Percentiles rank a stretch among this genome's conserved stretches.
phyloP scores from a whole-genome alignment of 2,113 vertebrate species.

The Passer domesticus region DNA sequence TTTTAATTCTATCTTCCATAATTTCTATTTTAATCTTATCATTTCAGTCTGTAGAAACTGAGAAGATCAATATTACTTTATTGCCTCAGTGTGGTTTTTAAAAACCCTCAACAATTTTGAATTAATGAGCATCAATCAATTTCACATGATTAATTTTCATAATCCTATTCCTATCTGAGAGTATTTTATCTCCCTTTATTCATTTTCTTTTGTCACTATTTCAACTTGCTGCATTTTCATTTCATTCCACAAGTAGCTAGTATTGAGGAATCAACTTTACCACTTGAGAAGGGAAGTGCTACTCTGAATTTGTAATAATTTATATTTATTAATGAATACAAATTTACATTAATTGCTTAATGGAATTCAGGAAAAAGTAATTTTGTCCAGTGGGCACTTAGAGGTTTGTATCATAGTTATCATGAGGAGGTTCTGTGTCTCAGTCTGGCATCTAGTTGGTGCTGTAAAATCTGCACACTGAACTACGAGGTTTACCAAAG shows the following conservation, averaged over 20 bases:
- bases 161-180: neutral
- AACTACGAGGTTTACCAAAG: neutral
- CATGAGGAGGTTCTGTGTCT: neutral
- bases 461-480: neutral
- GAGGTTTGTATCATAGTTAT: neutral
- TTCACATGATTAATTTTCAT: neutral
- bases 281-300: neutral
- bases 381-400: neutral
- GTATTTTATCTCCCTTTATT: neutral
- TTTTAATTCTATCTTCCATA: neutral
- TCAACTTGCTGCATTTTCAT: neutral
- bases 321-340: neutral
- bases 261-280: neutral
- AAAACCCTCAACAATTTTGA: neutral
- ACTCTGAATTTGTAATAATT: neutral
- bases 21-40: slow-evolving; percentile 1
- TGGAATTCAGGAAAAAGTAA: neutral
- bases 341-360: neutral
- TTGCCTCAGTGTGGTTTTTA: neutral
- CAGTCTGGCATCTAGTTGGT: neutral
- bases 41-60: neutral
- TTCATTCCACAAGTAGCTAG: neutral
- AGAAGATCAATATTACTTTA: neutral
- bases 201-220: neutral
- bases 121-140: neutral